Evolutionary conservation across 2,797 vertebrate genomes (phyloP).

Genomic region (Pangasius sanitwongsei): DNA sequence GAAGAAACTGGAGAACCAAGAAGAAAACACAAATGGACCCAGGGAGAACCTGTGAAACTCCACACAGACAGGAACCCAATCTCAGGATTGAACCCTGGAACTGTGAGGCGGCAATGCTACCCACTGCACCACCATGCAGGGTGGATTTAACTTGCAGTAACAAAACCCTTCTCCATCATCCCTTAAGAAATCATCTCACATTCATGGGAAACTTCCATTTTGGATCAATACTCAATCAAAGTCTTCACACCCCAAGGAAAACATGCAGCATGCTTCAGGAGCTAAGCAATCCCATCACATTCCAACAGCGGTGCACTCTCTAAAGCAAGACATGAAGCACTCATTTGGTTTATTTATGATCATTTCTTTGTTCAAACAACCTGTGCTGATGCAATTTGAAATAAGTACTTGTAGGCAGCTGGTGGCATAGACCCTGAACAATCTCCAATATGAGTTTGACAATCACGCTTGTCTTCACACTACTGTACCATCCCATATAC

Average conservation of each 20-base stretch:
- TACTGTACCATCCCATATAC: background rate
- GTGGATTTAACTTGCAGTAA: slow-evolving; percentile 9
- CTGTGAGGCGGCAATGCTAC: background rate
- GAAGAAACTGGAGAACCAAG: background rate
- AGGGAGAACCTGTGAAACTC: background rate
- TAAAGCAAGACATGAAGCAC: slow-evolving; percentile 10
- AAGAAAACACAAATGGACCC: background rate
- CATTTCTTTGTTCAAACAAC: slow-evolving; percentile 48
- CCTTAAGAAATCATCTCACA: slow-evolving; percentile 12
- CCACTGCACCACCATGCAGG: background rate
- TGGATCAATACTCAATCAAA: slow-evolving; percentile 75
- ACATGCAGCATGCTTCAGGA: slow-evolving; percentile 38
- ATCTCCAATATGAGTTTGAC: slow-evolving; percentile 21
- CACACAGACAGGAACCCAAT: background rate
- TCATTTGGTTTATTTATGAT: slow-evolving; percentile 51
- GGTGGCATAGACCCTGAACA: slow-evolving; percentile 37
- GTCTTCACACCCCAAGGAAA: slow-evolving; percentile 55
- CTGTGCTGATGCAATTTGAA: slow-evolving; percentile 39
- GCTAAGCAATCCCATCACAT: slow-evolving; percentile 7
- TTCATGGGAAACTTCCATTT: slow-evolving; percentile 60
- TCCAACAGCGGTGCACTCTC: background rate
- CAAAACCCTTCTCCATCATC: slow-evolving; percentile 24
- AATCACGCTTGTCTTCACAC: slow-evolving; percentile 26
- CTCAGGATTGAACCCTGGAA: background rate
- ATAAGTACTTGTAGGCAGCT: slow-evolving; percentile 21